A percentile compares a stretch with the other conserved stretches of the same genome.
These are phyloP conservation scores for Vespertilio murinus DNA, from an alignment of 2,797 vertebrate species.

Conservation along the genomic window DNA sequence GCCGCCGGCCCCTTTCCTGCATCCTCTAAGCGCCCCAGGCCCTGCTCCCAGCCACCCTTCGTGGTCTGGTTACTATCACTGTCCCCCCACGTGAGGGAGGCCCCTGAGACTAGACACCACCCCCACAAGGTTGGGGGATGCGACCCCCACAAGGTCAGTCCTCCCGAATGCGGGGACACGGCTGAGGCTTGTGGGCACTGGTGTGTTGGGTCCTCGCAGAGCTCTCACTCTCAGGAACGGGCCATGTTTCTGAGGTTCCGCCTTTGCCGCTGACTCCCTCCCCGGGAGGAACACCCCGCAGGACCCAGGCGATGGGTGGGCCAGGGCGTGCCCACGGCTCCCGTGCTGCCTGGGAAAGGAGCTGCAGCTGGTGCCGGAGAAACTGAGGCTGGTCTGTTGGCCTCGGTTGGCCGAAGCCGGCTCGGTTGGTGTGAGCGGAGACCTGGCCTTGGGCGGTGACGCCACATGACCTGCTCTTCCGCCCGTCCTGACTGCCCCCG, in stretches of 20 bases:
- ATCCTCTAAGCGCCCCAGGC: background rate
- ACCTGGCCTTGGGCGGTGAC: background rate
- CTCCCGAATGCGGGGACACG: accelerated
- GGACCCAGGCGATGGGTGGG: accelerated
- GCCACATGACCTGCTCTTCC: background rate
- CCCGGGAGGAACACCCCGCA: background rate
- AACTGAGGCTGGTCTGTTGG: accelerated
- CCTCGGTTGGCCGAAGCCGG: background rate
- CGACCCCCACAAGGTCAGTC: accelerated
- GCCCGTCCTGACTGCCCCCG: background rate
- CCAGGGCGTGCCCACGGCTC: accelerated
- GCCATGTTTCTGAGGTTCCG: background rate
- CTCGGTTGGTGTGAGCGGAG: background rate
- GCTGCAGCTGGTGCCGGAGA: background rate
- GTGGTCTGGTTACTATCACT: background rate
- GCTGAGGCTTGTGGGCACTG: background rate
- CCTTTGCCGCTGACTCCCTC: background rate
- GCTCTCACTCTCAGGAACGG: background rate
- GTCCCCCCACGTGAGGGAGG: background rate
- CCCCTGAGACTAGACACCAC: background rate
- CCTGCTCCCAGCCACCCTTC: background rate
- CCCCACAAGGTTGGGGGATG: no score
- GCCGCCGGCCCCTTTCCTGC: background rate
- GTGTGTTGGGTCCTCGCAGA: no score
- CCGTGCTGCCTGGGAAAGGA: accelerated